Evolutionary conservation across 2,888 invertebrate species (phyloP).

Genomic region (Drosophila picticornis): DNA sequence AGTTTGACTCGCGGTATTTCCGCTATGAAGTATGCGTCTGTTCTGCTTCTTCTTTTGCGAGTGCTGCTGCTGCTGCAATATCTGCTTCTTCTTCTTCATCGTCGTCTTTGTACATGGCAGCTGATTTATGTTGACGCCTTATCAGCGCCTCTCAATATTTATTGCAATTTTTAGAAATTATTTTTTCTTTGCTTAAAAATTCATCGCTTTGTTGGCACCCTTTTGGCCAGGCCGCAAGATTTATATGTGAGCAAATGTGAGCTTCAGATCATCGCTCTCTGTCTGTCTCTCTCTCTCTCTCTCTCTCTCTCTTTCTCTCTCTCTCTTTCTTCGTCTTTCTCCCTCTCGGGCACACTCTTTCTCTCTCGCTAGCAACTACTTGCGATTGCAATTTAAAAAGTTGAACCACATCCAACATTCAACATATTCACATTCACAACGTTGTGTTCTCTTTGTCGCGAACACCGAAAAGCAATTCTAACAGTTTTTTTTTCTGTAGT

Average conservation of each 20-base stretch:
- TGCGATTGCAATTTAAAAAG: slow-evolving; percentile 65
- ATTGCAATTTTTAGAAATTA: slow-evolving; percentile 84
- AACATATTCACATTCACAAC: slow-evolving; percentile 41
- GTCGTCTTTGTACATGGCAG: slow-evolving; percentile 47
- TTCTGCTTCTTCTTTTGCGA: slow-evolving; percentile 8
- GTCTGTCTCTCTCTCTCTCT: neutral
- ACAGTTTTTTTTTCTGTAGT: slow-evolving; percentile 66
- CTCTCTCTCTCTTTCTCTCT: slow-evolving; percentile 1
- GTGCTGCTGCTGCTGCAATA: slow-evolving; percentile 6
- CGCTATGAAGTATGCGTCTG: slow-evolving; percentile 31
- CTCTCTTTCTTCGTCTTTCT: neutral
- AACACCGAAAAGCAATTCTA: slow-evolving; percentile 77
- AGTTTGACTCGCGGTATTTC: slow-evolving; percentile 27
- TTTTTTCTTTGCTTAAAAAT: slow-evolving; percentile 61
- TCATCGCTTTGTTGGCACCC: slow-evolving; percentile 54
- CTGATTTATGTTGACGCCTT: slow-evolving; percentile 86
- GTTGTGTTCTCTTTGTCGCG: slow-evolving; percentile 52
- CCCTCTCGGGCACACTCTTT: neutral
- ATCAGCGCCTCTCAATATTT: slow-evolving; percentile 85
- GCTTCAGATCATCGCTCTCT: slow-evolving; percentile 39
- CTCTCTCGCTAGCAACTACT: slow-evolving; percentile 40
- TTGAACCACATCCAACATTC: slow-evolving; percentile 58
- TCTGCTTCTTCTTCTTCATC: neutral
- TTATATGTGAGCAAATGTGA: slow-evolving; percentile 78
- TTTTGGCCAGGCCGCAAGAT: slow-evolving; percentile 63